Evolutionary conservation across 2,113 vertebrate species (phyloP), one percentile per base, ranked within the genome.

Genomic region (Coreoperca whiteheadi): DNA sequence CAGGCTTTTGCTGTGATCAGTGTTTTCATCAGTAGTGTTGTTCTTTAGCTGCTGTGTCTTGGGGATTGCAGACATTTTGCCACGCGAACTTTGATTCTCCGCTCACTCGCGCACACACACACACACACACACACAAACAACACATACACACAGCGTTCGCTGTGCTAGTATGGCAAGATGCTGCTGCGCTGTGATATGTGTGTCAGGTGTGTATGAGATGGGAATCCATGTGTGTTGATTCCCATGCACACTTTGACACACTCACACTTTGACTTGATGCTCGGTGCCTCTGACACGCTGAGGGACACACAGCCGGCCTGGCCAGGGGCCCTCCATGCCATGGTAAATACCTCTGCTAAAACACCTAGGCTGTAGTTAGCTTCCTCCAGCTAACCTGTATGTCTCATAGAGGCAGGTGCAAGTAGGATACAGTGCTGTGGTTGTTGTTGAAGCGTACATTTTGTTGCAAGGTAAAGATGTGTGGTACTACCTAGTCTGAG

Each of bases 271-370:
- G 85, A 81, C 76, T 87, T 71, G 85, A 90, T 86, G 88, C 81
- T 81, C 8, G 83, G 74, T 71, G 76, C 85, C 79, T 87, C 86
- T 82, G 88, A 84, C 83, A 81, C 75, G 88, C 84, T 74, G 90
- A 87, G 87, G 90, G 88, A 91, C 77, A 50, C 37, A 56, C 77
- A 82, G 57, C 82, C 73, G 86, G 81, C 85, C 87, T 88, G 87
- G 79, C 88, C 85, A 74, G 81, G 77, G 85, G 81, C 87, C 82
- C 88, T 90, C 69, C 87, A 83, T 91, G 91, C 89, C 80, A 94
- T 94, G 94, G 94, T 95, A 95, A 94, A 91, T 88, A 92, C 66
- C 59, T 67, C 51, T 73, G 82, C 66, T 72, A 56, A 66, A 68
- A 77, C 75, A 74, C 79, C 5, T 54, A 67, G 25, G 50, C 8